These are phyloP conservation scores for Pseudotriccus pelzelni DNA, from an alignment of 2,797 vertebrate genomes.

Conservation along the genomic window DNA sequence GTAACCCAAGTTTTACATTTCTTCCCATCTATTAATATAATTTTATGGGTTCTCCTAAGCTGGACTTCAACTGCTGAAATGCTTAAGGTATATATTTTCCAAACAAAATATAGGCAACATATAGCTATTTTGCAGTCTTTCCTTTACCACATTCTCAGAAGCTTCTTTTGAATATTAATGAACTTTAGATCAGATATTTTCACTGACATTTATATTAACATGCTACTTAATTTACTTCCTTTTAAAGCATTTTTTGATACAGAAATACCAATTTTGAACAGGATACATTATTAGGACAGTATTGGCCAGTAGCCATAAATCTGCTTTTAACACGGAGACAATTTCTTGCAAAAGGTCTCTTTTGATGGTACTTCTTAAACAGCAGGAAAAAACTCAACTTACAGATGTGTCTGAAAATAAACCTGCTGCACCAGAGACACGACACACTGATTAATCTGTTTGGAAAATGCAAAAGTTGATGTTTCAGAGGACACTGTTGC, in stretches of 20 bases:
- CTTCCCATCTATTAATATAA: neutral
- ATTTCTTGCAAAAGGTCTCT: neutral
- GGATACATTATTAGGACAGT: neutral
- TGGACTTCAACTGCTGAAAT: neutral
- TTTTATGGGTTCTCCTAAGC: neutral
- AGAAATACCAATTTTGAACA: neutral
- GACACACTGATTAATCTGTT: neutral
- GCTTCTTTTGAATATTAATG: neutral
- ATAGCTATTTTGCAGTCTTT: neutral
- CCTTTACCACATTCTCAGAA: neutral
- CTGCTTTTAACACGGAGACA: neutral
- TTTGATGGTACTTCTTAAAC: neutral
- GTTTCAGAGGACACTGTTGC: neutral
- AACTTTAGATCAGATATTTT: neutral
- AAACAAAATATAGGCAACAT: accelerated
- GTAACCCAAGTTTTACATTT: neutral
- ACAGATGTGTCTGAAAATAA: neutral
- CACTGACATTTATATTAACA: neutral
- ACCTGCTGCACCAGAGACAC: neutral
- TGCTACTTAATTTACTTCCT: neutral
- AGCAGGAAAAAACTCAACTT: neutral
- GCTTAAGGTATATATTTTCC: neutral
- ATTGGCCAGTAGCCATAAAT: neutral
- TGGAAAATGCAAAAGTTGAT: neutral
- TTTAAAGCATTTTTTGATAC: neutral